Conservation (phyloP, 2,113 vertebrate genomes). For the Gorilla gorilla region DNA sequence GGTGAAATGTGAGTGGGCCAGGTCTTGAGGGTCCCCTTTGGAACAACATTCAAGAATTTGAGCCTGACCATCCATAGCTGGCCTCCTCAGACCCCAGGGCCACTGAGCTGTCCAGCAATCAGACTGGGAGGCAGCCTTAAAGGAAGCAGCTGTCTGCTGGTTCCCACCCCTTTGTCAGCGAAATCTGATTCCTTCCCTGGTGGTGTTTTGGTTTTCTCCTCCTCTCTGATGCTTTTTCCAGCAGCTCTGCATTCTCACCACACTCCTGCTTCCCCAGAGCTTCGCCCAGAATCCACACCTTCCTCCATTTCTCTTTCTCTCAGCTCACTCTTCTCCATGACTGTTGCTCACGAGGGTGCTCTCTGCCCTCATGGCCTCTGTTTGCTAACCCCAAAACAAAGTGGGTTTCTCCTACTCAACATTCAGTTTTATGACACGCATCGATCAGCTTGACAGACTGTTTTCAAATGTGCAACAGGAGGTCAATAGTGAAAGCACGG, state of each 20-base stretch:
- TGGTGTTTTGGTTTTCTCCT: neutral
- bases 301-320: neutral
- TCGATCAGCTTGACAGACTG: constrained; percentile 31
- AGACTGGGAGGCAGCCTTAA: accelerated
- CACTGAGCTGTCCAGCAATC: neutral
- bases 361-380: neutral
- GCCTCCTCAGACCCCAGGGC: too few relatives aligned
- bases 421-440: neutral
- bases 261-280: neutral
- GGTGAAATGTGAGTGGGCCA: neutral
- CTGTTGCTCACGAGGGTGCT: accelerated
- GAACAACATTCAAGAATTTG: neutral
- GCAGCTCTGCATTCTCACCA: neutral
- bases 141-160: neutral
- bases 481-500: neutral
- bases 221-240: neutral
- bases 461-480: constrained; percentile 6
- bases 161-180: neutral
- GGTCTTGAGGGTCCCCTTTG: neutral
- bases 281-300: neutral
- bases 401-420: neutral
- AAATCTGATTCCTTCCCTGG: neutral
- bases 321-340: neutral
- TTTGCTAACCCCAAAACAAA: neutral
- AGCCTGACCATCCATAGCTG: neutral